Evolutionary conservation across 2,113 vertebrate species (phyloP).

Genomic region (Butastur rufipennis): DNA sequence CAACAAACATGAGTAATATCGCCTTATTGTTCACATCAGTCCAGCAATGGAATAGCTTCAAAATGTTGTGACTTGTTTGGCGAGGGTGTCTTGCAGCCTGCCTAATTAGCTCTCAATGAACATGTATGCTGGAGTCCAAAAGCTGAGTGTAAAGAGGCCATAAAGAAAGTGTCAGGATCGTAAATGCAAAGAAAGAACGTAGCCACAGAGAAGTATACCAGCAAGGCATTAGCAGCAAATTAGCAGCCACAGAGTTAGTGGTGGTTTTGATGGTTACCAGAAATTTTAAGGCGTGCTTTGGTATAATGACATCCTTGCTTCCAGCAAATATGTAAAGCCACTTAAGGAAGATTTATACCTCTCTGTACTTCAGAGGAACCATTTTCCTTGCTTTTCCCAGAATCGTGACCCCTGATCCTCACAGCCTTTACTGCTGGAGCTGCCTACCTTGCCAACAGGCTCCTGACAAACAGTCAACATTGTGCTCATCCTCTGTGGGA

Average conservation of each 20-base stretch:
- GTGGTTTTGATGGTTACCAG: conserved; percentile 23
- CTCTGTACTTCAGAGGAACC: neutral
- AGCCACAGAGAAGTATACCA: neutral
- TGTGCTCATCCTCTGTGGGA: neutral
- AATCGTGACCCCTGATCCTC: neutral
- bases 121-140: neutral
- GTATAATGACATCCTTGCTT: neutral
- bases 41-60: neutral
- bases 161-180: neutral
- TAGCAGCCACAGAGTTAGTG: neutral
- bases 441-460: neutral
- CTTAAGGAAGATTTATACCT: conserved; percentile 18
- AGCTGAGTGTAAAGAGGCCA: neutral
- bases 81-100: neutral
- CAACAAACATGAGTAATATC: neutral
- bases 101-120: neutral
- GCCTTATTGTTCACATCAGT: neutral
- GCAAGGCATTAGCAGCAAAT: conserved; percentile 14
- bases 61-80: neutral
- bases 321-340: conserved; percentile 6
- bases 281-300: neutral
- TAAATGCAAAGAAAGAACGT: neutral
- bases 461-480: neutral
- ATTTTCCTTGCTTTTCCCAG: neutral
- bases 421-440: neutral